These are phyloP conservation scores for Aphaenogaster ashmeadi DNA, from an alignment of 1,140 invertebrate genomes.

Conservation along the genomic window DNA sequence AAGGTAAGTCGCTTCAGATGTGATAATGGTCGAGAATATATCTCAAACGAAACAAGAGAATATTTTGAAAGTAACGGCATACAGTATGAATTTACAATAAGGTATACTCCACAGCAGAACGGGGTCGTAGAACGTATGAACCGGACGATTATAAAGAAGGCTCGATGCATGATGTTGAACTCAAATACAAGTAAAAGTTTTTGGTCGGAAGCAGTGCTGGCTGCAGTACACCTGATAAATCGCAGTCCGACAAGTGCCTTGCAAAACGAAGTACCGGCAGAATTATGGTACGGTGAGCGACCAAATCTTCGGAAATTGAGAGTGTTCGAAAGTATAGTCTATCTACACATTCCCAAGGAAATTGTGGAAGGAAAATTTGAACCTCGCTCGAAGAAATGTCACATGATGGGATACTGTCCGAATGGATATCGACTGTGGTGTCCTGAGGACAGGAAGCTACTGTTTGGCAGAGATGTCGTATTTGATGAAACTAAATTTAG, in stretches of 20 bases:
- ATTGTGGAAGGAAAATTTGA: neutral
- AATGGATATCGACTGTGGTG: neutral
- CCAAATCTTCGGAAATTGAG: neutral
- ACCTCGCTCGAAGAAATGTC: neutral
- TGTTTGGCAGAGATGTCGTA: neutral
- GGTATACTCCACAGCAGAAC: conserved; percentile 42
- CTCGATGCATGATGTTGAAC: neutral
- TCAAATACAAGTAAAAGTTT: neutral
- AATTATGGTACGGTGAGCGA: neutral
- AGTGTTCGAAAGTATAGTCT: neutral
- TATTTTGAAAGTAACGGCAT: neutral
- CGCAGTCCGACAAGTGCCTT: neutral
- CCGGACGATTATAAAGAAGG: conserved; percentile 17
- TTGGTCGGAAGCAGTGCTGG: conserved; percentile 2
- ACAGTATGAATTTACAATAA: neutral
- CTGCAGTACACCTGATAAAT: neutral
- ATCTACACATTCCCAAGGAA: neutral
- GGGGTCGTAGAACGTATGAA: conserved; percentile 34
- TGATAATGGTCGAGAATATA: neutral
- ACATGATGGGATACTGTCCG: neutral
- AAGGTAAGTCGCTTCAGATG: neutral
- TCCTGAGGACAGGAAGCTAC: neutral
- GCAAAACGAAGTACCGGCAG: neutral
- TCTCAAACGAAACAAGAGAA: neutral
- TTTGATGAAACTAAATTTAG: neutral